Base-by-base conservation (phyloP, 2,888 invertebrate species). In the Nesidiocoris tenuis region DNA sequence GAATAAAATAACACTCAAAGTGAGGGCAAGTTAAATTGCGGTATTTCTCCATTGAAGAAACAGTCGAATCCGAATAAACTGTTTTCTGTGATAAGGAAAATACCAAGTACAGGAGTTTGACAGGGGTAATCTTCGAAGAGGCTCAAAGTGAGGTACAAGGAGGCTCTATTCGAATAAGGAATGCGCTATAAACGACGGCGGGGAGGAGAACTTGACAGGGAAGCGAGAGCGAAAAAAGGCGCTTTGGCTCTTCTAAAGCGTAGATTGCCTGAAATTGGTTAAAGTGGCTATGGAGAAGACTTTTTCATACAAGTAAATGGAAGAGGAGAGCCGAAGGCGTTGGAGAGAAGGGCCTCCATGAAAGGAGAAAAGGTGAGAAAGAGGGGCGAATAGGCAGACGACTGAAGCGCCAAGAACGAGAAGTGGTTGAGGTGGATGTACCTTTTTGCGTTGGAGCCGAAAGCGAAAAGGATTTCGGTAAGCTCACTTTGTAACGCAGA, bases 201-300 rank as follows among this genome's bases (percentile, higher is more conserved):
- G 24, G 24, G 70, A 39, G 12, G 39, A 59, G 70, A 70, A 70
- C 61, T 70, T 59, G 70, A 24, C 59, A 39, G 70, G 65, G 70
- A 59, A 55, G 55, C 56, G 21, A 57, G 70, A 70, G 72, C 61
- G 59, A 54, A 72, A 74, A n/a, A 74, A 74, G 64, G 64, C 74
- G 24, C 16, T 64, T 57, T 57, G 17, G 21, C 55, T 23, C 18
- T 59, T 74, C 64, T 65, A 55, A 65, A 57, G 65, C 64, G 65
- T 56, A 74, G 65, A 74, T 74, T 74, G 74, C 74, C 65, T 74
- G 74, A 74, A 74, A 74, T 74, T 74, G 74, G 65, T 74, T 74
- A 74, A 74, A 74, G 74, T 65, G 74, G 74, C 74, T 63, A 72
- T 63, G 72, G 63, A 61, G 72, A 72, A 72, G 70, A 61, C 72